These are phyloP conservation scores for Allacma fusca DNA, from an alignment of 2,888 invertebrate species.

Conservation along the genomic window DNA sequence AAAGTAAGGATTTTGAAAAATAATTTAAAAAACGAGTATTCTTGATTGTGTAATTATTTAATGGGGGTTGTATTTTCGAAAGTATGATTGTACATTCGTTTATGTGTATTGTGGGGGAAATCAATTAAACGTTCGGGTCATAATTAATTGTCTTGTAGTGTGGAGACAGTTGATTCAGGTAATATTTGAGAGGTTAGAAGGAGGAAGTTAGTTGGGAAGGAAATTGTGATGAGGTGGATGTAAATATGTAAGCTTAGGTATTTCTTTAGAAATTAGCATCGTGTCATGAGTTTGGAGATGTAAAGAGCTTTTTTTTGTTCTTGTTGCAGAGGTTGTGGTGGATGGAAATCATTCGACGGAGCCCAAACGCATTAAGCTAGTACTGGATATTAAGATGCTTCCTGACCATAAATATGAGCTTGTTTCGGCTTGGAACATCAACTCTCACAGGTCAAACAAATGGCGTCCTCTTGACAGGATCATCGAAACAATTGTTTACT, in stretches of 20 bases:
- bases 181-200: too few relatives aligned
- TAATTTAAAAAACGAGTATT: too few relatives aligned
- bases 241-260: too few relatives aligned
- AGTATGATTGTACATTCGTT: too few relatives aligned
- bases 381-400: constrained; percentile 51
- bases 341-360: constrained; percentile 20
- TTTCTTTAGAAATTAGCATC: not conserved
- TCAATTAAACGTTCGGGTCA: too few relatives aligned
- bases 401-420: constrained; percentile 34
- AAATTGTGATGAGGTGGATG: too few relatives aligned
- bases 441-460: not conserved
- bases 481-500: not conserved
- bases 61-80: too few relatives aligned
- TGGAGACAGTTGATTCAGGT: too few relatives aligned
- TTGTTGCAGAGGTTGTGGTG: not conserved
- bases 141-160: too few relatives aligned
- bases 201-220: too few relatives aligned
- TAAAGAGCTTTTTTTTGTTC: not conserved
- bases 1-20: constrained; percentile 19
- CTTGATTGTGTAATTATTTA: too few relatives aligned
- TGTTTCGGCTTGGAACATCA: not conserved
- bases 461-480: not conserved
- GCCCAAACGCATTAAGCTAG: constrained; percentile 51
- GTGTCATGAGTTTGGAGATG: not conserved
- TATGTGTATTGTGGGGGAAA: too few relatives aligned